phyloP scores from a whole-genome alignment of 2,113 vertebrate genomes.

The Neodontobutis hainanensis region DNA sequence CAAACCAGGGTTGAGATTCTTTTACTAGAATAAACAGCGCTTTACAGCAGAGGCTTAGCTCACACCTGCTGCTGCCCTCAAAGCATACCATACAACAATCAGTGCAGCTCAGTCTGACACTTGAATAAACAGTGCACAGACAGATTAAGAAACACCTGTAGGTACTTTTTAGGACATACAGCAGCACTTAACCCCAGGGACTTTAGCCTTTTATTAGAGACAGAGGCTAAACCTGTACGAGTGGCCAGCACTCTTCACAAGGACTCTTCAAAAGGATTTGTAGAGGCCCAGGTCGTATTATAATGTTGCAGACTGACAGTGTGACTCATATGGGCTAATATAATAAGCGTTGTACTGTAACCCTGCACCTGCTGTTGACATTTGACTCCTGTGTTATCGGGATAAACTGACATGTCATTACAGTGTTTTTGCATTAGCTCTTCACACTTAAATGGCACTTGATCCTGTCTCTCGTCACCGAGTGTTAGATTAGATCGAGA shows the following conservation, averaged over 20 bases:
- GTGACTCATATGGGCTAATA: neutral
- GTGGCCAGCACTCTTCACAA: neutral
- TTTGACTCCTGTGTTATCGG: neutral
- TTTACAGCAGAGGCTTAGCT: neutral
- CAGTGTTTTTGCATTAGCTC: neutral
- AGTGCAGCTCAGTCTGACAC: neutral
- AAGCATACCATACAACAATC: neutral
- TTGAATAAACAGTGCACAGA: slow-evolving; percentile 3
- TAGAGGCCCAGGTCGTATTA: neutral
- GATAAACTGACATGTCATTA: neutral
- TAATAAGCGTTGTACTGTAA: neutral
- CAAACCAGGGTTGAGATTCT: no score
- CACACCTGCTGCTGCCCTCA: neutral
- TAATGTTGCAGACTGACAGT: neutral
- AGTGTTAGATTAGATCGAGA: neutral
- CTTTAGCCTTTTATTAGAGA: slow-evolving; percentile 3
- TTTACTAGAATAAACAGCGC: slow-evolving; percentile 1
- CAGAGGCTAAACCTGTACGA: neutral
- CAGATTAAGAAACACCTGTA: slow-evolving; percentile 3
- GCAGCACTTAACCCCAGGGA: neutral
- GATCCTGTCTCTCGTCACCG: neutral
- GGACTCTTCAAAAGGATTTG: slow-evolving; percentile 4
- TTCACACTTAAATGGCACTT: neutral
- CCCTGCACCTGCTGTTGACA: slow-evolving; percentile 2
- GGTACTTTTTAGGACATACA: neutral